phyloP scores from a whole-genome alignment of 2,888 invertebrate species.

The Amphipoea lucens region DNA sequence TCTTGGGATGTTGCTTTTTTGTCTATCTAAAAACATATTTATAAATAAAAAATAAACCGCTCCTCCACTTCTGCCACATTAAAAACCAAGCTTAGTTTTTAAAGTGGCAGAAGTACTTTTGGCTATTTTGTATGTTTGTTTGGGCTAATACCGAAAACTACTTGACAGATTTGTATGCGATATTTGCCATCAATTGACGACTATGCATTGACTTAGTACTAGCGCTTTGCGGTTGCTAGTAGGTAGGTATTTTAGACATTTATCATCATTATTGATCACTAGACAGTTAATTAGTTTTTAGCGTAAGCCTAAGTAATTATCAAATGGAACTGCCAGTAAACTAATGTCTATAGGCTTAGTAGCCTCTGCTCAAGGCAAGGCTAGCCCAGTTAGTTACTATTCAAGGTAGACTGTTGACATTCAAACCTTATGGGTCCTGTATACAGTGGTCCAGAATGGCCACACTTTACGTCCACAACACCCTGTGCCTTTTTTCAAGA shows the following conservation, averaged over 20 bases:
- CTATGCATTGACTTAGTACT: no score
- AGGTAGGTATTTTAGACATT: not conserved
- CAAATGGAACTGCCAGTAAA: not conserved
- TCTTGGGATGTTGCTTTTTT: slow-evolving; percentile 13
- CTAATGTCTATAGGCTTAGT: not conserved
- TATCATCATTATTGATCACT: slow-evolving; percentile 10
- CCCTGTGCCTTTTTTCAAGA: not conserved
- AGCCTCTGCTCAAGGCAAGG: slow-evolving; percentile 41
- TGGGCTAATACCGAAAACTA: not conserved
- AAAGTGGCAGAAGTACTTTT: not conserved
- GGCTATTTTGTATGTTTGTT: not conserved
- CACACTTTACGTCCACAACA: not conserved
- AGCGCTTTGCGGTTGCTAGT: slow-evolving; percentile 1
- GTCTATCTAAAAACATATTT: slow-evolving; percentile 3
- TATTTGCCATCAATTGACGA: slow-evolving; percentile 8
- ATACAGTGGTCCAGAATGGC: not conserved
- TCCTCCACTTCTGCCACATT: not conserved
- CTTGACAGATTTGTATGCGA: not conserved
- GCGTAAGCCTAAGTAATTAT: slow-evolving; percentile 1
- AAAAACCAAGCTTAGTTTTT: not conserved
- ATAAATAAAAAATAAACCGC: not conserved
- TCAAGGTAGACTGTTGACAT: slow-evolving; percentile 45
- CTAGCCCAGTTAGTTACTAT: slow-evolving; percentile 23
- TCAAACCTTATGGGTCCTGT: slow-evolving; percentile 37
- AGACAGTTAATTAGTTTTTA: not conserved